Conservation (phyloP, 2,888 invertebrate species). For the Tiliacea aurago region DNA sequence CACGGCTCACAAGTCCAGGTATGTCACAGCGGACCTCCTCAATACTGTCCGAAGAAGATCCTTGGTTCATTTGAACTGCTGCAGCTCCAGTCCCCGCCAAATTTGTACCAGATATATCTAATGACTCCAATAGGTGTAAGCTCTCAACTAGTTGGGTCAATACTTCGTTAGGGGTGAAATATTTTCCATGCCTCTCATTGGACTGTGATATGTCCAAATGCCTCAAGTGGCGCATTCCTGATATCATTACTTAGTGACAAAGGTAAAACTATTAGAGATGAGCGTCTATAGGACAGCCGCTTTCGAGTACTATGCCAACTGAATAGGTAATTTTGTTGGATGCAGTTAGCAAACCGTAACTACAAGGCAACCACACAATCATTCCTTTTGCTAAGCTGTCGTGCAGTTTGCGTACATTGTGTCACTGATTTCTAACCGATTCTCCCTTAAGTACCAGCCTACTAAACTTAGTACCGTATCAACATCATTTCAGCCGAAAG, state of each 20-base stretch:
- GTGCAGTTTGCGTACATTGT: slow-evolving; percentile 6
- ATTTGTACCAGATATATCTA: slow-evolving; percentile 99
- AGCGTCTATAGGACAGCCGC: background rate
- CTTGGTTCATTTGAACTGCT: slow-evolving; percentile 76
- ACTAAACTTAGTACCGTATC: background rate
- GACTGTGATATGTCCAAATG: slow-evolving; percentile 96
- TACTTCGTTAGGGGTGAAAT: slow-evolving; percentile 93
- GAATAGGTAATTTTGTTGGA: slow-evolving; percentile 17
- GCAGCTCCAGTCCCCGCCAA: slow-evolving; percentile 96
- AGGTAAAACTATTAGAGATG: background rate
- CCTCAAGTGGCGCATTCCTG: slow-evolving; percentile 89
- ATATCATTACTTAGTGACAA: slow-evolving; percentile 77
- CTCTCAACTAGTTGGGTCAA: slow-evolving; percentile 93
- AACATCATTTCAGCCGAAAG: no score
- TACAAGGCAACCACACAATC: background rate
- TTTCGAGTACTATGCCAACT: slow-evolving; percentile 6
- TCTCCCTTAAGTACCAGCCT: background rate
- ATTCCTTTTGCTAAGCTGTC: slow-evolving; percentile 5
- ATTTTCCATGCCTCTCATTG: slow-evolving; percentile 93
- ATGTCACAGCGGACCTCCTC: slow-evolving; percentile 93
- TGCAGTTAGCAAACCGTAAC: slow-evolving; percentile 10
- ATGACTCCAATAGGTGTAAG: slow-evolving; percentile 94
- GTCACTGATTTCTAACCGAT: slow-evolving; percentile 3
- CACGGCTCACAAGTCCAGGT: slow-evolving; percentile 95
- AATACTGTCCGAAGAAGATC: slow-evolving; percentile 57